Base-by-base conservation (phyloP, 2,797 vertebrate genomes). In the Limosa lapponica region DNA sequence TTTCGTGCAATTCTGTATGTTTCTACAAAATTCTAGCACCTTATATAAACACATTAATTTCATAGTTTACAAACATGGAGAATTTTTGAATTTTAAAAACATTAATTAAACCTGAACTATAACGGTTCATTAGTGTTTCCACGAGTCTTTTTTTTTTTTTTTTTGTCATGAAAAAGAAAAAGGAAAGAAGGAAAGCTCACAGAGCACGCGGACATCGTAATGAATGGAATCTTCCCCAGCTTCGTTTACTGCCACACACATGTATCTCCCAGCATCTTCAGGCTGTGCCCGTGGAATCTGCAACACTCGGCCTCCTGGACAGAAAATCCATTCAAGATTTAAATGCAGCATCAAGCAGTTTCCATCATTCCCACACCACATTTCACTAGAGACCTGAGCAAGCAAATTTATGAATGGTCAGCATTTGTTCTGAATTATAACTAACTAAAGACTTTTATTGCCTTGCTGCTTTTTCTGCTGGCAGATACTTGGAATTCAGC, bases 161-260 rank as follows among this genome's bases (percentile, higher is more conserved):
- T 44, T 73, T 3, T 30, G 34, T 23, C 19, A 23, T 14, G 51
- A 30, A 8, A 44, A 85, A 81, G 30, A 51, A 85, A 28, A 89
- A 88, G 69, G 11, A 80, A 70, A 72, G 30, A 43, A 78, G 94
- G 52, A 67, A 80, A 85, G 98, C 99, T 99, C 96, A 99, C 99
- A 75, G 89, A 99, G 98, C 7, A 99, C 98, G 67, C 94, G 98
- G 39, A 99, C 94, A 3, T 99, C 97, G 22, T 99, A 99, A 64
- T 99, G 99, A 86, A 99, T 98, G 46, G 99, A 99, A 96, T 99
- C 99, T 93, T 99, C 98, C 86, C 99, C 99, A 0, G 99, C 99
- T 91, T 99, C 99, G 0, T 99, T 99, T 62, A 99, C 98, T 1
- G 99, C 99, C 96, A 99, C 98, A 48, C 99, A 99, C 0, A 85